These are phyloP conservation scores for Lepidocolaptes lacrymiger DNA, from an alignment of 2,797 vertebrate genomes.

Conservation along the genomic window DNA sequence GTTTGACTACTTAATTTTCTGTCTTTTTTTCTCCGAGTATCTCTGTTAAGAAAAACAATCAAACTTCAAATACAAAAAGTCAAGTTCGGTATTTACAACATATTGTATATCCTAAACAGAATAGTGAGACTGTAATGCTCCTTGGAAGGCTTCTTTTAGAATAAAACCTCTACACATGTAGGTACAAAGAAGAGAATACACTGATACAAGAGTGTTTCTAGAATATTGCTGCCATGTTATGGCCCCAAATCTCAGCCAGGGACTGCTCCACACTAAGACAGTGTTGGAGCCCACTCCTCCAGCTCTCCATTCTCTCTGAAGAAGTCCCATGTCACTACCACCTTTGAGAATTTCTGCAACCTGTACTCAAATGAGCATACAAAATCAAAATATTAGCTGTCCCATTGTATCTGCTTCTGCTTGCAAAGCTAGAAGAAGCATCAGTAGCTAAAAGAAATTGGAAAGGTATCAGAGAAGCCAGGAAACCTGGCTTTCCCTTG, in stretches of 20 bases:
- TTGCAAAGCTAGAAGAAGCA: neutral
- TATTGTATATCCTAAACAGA: neutral
- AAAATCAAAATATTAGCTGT: neutral
- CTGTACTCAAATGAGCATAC: neutral
- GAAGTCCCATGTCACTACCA: neutral
- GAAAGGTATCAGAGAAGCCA: neutral
- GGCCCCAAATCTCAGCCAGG: neutral
- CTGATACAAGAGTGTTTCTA: neutral
- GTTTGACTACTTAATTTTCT: neutral
- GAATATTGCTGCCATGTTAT: neutral
- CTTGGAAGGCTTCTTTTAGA: neutral
- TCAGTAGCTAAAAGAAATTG: neutral
- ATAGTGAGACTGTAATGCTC: neutral
- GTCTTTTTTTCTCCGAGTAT: neutral
- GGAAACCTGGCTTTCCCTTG: neutral
- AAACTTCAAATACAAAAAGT: neutral
- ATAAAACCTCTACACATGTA: neutral
- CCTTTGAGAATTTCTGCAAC: neutral
- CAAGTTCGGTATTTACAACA: neutral
- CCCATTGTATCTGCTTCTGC: neutral
- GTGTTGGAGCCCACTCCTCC: neutral
- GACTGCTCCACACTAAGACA: neutral
- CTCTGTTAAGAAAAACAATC: neutral
- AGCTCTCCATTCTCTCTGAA: neutral
- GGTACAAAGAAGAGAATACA: neutral